Base-by-base conservation (phyloP, 2,888 invertebrate species). In the Macropis europaea region DNA sequence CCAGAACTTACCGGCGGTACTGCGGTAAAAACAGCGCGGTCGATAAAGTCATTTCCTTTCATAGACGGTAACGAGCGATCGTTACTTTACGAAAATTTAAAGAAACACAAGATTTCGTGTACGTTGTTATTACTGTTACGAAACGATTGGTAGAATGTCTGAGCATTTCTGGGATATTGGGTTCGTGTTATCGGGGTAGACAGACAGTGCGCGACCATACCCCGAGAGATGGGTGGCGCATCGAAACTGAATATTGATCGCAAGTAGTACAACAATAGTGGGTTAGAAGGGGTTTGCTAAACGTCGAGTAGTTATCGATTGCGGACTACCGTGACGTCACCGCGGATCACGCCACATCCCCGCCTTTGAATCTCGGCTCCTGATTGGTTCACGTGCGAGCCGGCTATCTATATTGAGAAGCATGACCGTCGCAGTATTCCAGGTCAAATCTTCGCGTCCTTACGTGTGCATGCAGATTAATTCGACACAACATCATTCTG, bases 311-410 rank as follows among this genome's bases (percentile, higher is more conserved):
- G 71, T 75, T 81, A 81, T 81, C 81, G 81, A 81, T 81, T 70
- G 79, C 54, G 36, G 71, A 71, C 67, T 52, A 62, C 50, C 24
- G 78, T 88, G 89, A 89, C 89, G 89, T 89, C 88, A 89, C 74
- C 82, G 68, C 77, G 86, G 87, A 90, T 90, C 90, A 90, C 90
- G 90, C 90, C 90, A 90, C 87, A 84, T 88, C 87, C 87, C 89
- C 88, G 84, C 88, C 86, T 80, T 66, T 60, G 66, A 70, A 75
- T 63, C 62, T 57, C 53, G 69, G 38, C 48, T 60, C 75, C 54
- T 73, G 76, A 90, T 90, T 90, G 90, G 90, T 84, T 84, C 83
- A 82, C 83, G 83, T 78, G 78, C 73, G 73, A 66, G 77, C 79
- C 76, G 76, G 79, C 78, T 68, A 63, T 80, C 81, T 78, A 77